These are phyloP conservation scores for Nilaparvata lugens DNA, from an alignment of 1,140 invertebrate species.

Conservation along the genomic window DNA sequence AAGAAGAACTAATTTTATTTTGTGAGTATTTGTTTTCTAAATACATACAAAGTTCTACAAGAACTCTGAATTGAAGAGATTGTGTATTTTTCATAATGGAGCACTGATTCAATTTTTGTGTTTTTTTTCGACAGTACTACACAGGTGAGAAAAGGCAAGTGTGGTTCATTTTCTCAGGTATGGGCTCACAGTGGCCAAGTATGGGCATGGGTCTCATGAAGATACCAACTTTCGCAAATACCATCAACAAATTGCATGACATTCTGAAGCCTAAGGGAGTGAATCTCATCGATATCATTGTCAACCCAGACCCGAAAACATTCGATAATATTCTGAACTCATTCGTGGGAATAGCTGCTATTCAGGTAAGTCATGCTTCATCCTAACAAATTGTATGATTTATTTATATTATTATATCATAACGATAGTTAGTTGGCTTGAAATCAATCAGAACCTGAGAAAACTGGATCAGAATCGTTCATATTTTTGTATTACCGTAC, in stretches of 20 bases:
- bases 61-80: too few relatives aligned
- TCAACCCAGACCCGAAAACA: constrained; percentile 56
- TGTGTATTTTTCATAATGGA: too few relatives aligned
- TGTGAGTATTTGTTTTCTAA: too few relatives aligned
- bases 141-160: constrained; percentile 54
- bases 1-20: too few relatives aligned
- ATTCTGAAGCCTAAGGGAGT: constrained; percentile 61
- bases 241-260: constrained; percentile 64
- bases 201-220: constrained; percentile 64
- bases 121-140: constrained; percentile 42
- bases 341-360: constrained; percentile 82
- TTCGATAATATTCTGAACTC: constrained; percentile 78
- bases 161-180: constrained; percentile 84
- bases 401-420: too few relatives aligned
- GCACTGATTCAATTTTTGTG: too few relatives aligned
- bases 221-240: constrained; percentile 59
- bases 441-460: too few relatives aligned
- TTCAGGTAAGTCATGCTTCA: constrained; percentile 46
- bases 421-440: too few relatives aligned
- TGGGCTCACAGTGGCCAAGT: constrained; percentile 81
- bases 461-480: too few relatives aligned
- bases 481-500: too few relatives aligned
- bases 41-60: too few relatives aligned
- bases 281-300: constrained; percentile 70
- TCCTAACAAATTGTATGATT: too few relatives aligned